Evolutionary conservation across 2,888 invertebrate genomes (phyloP).

Genomic region (Hypena proboscidalis): DNA sequence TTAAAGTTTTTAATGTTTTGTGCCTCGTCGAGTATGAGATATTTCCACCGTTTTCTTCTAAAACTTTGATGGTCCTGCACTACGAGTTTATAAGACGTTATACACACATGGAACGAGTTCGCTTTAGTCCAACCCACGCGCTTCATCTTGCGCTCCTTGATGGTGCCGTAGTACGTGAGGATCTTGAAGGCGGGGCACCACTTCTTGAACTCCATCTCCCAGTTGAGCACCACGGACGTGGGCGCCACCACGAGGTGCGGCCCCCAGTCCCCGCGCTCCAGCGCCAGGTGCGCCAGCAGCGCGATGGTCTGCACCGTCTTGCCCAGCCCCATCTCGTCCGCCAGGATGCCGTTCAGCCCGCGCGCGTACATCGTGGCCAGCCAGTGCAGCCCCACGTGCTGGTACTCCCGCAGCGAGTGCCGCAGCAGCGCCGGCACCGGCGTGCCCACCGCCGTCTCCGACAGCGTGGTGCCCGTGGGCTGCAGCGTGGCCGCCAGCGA

Average conservation of each 20-base stretch:
- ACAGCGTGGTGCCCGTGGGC: constrained; percentile 98
- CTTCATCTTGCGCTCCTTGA: constrained; percentile 97
- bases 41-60: constrained; percentile 98
- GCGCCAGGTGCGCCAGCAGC: constrained; percentile 96
- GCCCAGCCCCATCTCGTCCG: constrained; percentile 98
- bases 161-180: constrained; percentile 98
- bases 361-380: constrained; percentile 98
- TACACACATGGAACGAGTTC: constrained; percentile 99
- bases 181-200: constrained; percentile 99
- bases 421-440: constrained; percentile 97
- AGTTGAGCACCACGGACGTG: constrained; percentile 99
- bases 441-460: constrained; percentile 96
- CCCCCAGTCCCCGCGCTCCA: constrained; percentile 97
- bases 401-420: constrained; percentile 96
- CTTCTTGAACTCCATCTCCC: constrained; percentile 99
- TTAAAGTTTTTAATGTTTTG: constrained; percentile 99
- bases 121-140: constrained; percentile 98
- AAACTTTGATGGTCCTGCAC: constrained; percentile 99
- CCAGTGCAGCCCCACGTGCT: constrained; percentile 99
- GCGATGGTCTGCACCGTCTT: constrained; percentile 99
- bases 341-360: constrained; percentile 97
- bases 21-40: constrained; percentile 98
- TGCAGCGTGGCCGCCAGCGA: constrained; percentile 98
- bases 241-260: constrained; percentile 99
- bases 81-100: constrained; percentile 98